Conservation (phyloP, 2,113 vertebrate genomes). For the Microtus richardsoni region DNA sequence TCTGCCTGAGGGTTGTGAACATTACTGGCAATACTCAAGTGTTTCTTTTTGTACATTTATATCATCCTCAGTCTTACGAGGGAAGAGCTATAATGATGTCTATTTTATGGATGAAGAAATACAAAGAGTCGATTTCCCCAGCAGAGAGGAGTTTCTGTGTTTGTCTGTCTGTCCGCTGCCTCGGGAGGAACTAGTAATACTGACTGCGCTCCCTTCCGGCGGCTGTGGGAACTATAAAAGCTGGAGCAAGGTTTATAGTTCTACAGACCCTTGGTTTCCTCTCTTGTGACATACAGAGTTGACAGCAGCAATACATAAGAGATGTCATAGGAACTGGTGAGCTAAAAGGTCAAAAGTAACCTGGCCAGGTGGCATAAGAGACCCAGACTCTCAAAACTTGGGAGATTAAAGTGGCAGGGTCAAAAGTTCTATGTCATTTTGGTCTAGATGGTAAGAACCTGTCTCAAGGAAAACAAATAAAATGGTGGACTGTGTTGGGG, state of each 20-base stretch:
- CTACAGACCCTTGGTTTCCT: slow-evolving; percentile 28
- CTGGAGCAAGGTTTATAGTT: not conserved
- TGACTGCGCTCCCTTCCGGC: not conserved
- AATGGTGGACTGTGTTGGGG: not conserved
- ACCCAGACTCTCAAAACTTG: not conserved
- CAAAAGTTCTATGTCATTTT: not conserved
- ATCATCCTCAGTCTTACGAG: no score
- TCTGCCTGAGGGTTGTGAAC: not conserved
- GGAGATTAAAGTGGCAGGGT: not conserved
- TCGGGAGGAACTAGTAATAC: no score
- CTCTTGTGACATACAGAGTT: not conserved
- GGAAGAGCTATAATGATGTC: not conserved
- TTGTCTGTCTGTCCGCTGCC: not conserved
- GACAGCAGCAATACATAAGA: no score
- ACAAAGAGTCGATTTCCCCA: not conserved
- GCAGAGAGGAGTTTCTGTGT: not conserved
- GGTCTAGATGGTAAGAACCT: not conserved
- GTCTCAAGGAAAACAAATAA: not conserved
- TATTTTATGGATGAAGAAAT: not conserved
- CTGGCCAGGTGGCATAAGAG: not conserved
- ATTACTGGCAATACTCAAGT: not conserved
- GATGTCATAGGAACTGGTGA: not conserved
- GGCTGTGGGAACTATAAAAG: not conserved
- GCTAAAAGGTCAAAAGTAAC: not conserved
- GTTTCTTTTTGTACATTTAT: not conserved